Conservation (phyloP, 2,797 vertebrate species). For the Champsocephalus esox region DNA sequence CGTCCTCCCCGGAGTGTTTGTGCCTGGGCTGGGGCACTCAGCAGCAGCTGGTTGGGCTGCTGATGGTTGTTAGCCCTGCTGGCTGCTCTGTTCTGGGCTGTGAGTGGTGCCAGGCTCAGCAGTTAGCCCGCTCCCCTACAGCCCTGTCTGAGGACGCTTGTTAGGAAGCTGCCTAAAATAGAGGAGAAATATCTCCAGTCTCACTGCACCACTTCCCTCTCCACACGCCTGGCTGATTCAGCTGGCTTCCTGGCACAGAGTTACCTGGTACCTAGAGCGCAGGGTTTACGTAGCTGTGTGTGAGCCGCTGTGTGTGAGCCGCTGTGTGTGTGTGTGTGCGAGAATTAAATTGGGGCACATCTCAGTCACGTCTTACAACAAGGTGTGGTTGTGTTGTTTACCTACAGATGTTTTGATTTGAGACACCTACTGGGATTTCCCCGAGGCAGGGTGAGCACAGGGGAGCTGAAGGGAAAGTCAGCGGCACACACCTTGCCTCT, state of each 20-base stretch:
- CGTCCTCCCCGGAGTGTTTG: slow-evolving; percentile 71
- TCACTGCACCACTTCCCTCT: slow-evolving; percentile 69
- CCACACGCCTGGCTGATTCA: slow-evolving; percentile 71
- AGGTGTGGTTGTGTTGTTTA: slow-evolving; percentile 56
- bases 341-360: slow-evolving; percentile 39
- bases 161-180: slow-evolving; percentile 87
- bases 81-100: slow-evolving; percentile 79
- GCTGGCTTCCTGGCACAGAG: slow-evolving; percentile 59
- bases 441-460: slow-evolving; percentile 33
- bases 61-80: slow-evolving; percentile 81
- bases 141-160: slow-evolving; percentile 84
- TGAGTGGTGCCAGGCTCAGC: slow-evolving; percentile 82
- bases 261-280: slow-evolving; percentile 67
- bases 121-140: slow-evolving; percentile 77
- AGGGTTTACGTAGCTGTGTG: slow-evolving; percentile 44
- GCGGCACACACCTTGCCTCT: slow-evolving; percentile 32
- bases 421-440: slow-evolving; percentile 57
- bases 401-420: slow-evolving; percentile 63
- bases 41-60: slow-evolving; percentile 81
- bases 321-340: slow-evolving; percentile 23
- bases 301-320: slow-evolving; percentile 12
- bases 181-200: slow-evolving; percentile 81
- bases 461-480: slow-evolving; percentile 50
- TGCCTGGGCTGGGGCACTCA: slow-evolving; percentile 71
- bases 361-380: slow-evolving; percentile 46